Percentiles rank a stretch among this genome's conserved stretches.
Conservation (phyloP, 2,888 invertebrate genomes). For the Andrena fulva region DNA sequence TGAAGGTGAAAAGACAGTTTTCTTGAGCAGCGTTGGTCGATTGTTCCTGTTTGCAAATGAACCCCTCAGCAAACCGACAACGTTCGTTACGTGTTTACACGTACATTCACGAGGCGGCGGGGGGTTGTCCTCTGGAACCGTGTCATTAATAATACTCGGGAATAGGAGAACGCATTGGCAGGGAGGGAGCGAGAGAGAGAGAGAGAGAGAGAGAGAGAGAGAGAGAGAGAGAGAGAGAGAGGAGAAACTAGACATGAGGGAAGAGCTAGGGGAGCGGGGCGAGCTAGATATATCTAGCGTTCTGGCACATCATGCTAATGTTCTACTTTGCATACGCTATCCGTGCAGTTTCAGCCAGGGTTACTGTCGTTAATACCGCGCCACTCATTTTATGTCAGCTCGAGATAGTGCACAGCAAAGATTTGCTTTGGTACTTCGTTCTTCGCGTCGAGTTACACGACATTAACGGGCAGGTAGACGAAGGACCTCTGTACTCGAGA, state of each 20-base stretch:
- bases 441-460: not conserved
- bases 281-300: constrained; percentile 45
- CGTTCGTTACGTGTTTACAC: constrained; percentile 25
- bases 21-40: not conserved
- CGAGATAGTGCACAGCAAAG: constrained; percentile 42
- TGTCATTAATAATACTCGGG: constrained; percentile 60
- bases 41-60: not conserved
- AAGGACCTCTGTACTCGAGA: not conserved
- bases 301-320: constrained; percentile 60
- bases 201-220: constrained; percentile 12
- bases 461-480: not conserved
- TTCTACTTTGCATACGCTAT: constrained; percentile 62
- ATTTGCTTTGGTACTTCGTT: constrained; percentile 44
- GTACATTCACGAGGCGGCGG: constrained; percentile 19
- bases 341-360: constrained; percentile 51
- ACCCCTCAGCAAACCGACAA: constrained; percentile 11
- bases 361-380: constrained; percentile 50
- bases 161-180: constrained; percentile 33
- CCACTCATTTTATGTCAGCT: constrained; percentile 45
- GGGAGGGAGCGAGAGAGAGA: constrained; percentile 13
- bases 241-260: constrained; percentile 11
- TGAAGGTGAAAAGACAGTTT: not conserved
- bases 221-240: constrained; percentile 16
- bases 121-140: constrained; percentile 28
- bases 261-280: not conserved